Evolutionary conservation across 2,113 vertebrate species (phyloP).

Genomic region (Columba janthina): DNA sequence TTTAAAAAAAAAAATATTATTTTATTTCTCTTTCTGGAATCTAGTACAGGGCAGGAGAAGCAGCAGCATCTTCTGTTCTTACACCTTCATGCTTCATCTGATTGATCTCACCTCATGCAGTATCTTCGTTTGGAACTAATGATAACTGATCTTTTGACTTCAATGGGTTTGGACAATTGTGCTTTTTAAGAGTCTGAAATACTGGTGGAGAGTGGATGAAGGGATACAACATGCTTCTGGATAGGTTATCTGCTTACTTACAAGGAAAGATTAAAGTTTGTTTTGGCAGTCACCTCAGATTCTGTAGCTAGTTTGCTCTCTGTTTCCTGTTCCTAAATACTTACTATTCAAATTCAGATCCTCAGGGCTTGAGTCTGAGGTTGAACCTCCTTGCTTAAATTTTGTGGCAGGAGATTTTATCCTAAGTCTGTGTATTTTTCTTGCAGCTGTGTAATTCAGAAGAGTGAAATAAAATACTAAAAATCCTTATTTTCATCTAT

Average conservation of each 20-base stretch:
- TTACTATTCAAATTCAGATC: not conserved
- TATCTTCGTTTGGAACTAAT: not conserved
- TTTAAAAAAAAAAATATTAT: not conserved
- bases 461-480: not conserved
- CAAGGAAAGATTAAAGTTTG: not conserved
- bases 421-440: not conserved
- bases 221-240: not conserved
- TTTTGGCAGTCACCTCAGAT: not conserved
- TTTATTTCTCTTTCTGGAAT: not conserved
- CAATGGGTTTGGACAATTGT: not conserved
- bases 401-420: not conserved
- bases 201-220: not conserved
- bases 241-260: not conserved
- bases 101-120: not conserved
- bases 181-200: not conserved
- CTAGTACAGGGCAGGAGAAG: not conserved
- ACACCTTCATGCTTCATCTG: not conserved
- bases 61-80: not conserved
- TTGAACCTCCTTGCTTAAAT: not conserved
- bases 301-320: not conserved
- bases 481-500: not conserved
- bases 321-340: not conserved
- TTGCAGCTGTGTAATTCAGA: not conserved
- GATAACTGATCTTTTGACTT: not conserved
- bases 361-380: not conserved